Evolutionary conservation across 92 coral and sea anemone genomes (phyloP).

Genomic region (Micromussa lordhowensis): DNA sequence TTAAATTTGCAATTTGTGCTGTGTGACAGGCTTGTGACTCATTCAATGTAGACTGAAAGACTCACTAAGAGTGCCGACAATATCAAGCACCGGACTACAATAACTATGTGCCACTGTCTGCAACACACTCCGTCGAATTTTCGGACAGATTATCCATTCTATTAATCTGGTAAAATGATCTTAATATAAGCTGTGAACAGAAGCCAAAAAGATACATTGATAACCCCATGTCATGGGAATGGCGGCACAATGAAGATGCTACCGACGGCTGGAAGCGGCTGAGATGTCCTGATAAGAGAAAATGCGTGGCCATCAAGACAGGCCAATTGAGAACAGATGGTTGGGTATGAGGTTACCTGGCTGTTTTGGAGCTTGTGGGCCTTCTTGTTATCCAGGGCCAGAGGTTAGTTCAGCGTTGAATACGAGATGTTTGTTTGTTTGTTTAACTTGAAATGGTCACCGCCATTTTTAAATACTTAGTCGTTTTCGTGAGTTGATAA

Average conservation of each 20-base stretch:
- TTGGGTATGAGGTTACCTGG: not conserved
- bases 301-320: constrained; percentile 18
- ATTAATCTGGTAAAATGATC: constrained; percentile 73
- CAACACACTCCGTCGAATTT: not conserved
- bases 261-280: constrained; percentile 37
- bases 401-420: not conserved
- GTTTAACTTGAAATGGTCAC: not conserved
- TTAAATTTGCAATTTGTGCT: not conserved
- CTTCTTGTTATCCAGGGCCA: not conserved
- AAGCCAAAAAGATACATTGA: constrained; percentile 29
- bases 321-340: constrained; percentile 38
- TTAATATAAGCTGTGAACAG: constrained; percentile 73
- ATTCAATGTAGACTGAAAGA: not conserved
- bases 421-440: not conserved
- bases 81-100: not conserved
- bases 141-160: constrained; percentile 50
- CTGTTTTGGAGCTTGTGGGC: not conserved
- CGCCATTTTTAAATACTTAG: not conserved
- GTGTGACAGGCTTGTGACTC: not conserved
- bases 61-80: not conserved
- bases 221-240: constrained; percentile 73
- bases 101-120: not conserved
- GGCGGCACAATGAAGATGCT: constrained; percentile 25
- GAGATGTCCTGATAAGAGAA: constrained; percentile 51
- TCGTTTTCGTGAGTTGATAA: not conserved